Evolutionary conservation across 2,888 invertebrate species (phyloP).

Genomic region (Tachystola acroxantha): DNA sequence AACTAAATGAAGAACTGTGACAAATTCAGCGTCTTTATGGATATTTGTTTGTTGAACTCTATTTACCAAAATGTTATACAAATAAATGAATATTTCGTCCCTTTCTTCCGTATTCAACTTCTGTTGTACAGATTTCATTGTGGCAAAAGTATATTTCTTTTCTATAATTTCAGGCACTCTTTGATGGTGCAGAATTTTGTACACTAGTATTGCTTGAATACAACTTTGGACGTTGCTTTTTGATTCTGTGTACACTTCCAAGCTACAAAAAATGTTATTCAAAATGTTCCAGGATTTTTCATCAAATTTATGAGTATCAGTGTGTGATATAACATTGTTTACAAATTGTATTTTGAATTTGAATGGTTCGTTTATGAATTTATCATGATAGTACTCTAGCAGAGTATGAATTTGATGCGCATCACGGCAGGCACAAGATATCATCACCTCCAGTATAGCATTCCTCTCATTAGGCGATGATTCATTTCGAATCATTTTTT

Average conservation of each 20-base stretch:
- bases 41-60: conserved; percentile 23
- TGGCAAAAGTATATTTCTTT: conserved; percentile 35
- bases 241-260: conserved; percentile 52
- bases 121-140: conserved; percentile 26
- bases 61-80: conserved; percentile 24
- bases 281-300: conserved; percentile 42
- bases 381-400: conserved; percentile 41
- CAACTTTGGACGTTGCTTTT: conserved; percentile 42
- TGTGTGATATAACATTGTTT: conserved; percentile 30
- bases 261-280: conserved; percentile 48
- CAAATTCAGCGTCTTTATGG: conserved; percentile 27
- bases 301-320: conserved; percentile 30
- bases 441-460: conserved; percentile 38
- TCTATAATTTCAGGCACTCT: conserved; percentile 40
- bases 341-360: conserved; percentile 9
- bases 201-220: conserved; percentile 40
- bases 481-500: conserved; percentile 35
- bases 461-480: conserved; percentile 37
- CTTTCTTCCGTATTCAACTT: conserved; percentile 35
- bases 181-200: conserved; percentile 39
- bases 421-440: conserved; percentile 34
- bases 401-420: conserved; percentile 32
- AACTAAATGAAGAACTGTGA: conserved; percentile 19
- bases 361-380: conserved; percentile 47
- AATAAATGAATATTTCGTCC: conserved; percentile 41